Percentiles rank a stretch among this genome's conserved stretches.
These are phyloP conservation scores for Myripristis jacobus DNA, from an alignment of 2,797 vertebrate species.

Conservation along the genomic window DNA sequence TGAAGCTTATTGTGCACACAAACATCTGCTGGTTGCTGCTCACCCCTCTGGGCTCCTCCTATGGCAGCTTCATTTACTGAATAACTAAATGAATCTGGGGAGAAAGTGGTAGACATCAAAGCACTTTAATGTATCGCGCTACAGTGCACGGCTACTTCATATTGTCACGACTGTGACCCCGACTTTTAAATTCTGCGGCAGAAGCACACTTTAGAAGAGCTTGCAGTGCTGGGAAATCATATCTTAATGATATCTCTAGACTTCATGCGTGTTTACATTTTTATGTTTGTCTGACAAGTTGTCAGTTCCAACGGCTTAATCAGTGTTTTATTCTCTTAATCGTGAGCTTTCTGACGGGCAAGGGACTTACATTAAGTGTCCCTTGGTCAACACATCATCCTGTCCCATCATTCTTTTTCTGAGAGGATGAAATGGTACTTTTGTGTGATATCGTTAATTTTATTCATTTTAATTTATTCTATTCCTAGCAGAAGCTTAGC, in stretches of 20 bases:
- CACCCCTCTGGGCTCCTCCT: conserved; percentile 37
- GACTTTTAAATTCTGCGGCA: conserved; percentile 17
- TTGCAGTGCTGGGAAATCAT: neutral
- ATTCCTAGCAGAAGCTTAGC: neutral
- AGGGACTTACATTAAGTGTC: too few species aligned
- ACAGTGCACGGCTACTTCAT: conserved; percentile 35
- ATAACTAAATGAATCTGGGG: conserved; percentile 60
- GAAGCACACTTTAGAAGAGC: neutral
- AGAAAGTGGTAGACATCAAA: conserved; percentile 42
- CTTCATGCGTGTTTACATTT: neutral
- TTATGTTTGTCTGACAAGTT: too few species aligned
- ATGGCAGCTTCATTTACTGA: conserved; percentile 65
- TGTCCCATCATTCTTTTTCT: neutral
- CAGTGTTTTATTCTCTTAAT: neutral
- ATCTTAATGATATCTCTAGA: neutral
- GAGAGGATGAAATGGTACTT: neutral
- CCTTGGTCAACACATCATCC: neutral
- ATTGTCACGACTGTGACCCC: conserved; percentile 27
- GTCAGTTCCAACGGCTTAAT: too few species aligned
- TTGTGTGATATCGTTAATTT: neutral
- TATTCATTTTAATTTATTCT: neutral
- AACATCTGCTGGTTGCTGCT: conserved; percentile 57
- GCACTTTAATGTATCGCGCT: conserved; percentile 48
- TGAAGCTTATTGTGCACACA: conserved; percentile 62
- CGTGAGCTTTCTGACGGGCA: neutral